phyloP scores from a whole-genome alignment of 2,888 invertebrate species.

The Agrotis clavis region DNA sequence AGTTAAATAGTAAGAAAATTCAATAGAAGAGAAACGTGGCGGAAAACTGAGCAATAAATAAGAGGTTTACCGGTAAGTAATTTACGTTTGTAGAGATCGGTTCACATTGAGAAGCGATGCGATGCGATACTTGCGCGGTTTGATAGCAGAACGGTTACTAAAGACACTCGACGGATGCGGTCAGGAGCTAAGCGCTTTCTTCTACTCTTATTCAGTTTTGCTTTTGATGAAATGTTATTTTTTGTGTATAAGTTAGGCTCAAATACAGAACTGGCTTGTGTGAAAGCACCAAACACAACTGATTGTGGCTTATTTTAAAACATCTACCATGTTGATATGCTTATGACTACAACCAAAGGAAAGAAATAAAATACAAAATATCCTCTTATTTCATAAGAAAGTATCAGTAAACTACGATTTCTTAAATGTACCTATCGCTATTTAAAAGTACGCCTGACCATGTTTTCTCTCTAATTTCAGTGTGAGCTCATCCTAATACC shows the following conservation, averaged over 20 bases:
- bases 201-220: too few species aligned
- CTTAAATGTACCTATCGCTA: neutral
- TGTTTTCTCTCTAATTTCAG: too few species aligned
- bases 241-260: too few species aligned
- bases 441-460: neutral
- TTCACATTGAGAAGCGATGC: neutral
- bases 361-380: neutral
- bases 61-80: constrained; percentile 54
- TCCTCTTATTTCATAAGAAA: neutral
- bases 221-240: neutral
- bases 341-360: neutral
- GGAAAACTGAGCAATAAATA: constrained; percentile 51
- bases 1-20: constrained; percentile 33
- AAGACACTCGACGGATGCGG: neutral
- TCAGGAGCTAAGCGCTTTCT: neutral
- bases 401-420: neutral
- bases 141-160: too few species aligned
- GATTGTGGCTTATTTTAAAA: too few species aligned
- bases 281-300: too few species aligned
- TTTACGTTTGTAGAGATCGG: constrained; percentile 40
- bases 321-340: too few species aligned
- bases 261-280: too few species aligned
- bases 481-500: constrained; percentile 5
- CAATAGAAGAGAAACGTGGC: constrained; percentile 27
- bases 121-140: neutral